These are phyloP conservation scores for Caenorhabditis tropicalis DNA, from an alignment of 1,140 invertebrate genomes.

Conservation along the genomic window DNA sequence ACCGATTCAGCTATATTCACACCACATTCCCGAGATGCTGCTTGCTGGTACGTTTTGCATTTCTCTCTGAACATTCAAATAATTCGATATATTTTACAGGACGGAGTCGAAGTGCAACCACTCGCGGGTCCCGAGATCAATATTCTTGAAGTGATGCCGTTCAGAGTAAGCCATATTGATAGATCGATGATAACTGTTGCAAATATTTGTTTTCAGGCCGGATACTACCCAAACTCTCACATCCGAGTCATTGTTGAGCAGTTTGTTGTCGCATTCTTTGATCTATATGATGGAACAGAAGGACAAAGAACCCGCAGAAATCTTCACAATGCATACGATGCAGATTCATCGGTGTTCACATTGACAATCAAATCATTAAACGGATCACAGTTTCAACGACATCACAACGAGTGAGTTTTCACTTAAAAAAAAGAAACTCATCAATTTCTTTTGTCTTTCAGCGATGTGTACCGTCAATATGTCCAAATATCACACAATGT, in stretches of 20 bases:
- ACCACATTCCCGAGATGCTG: conserved; percentile 5
- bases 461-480: conserved; percentile 17
- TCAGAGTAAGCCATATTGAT: conserved; percentile 1
- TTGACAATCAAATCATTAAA: conserved; percentile 11
- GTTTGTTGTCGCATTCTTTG: conserved; percentile 18
- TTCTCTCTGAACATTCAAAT: not conserved
- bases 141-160: conserved; percentile 28
- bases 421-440: not conserved
- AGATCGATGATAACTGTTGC: not conserved
- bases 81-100: not conserved
- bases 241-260: conserved; percentile 41
- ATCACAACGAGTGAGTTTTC: conserved; percentile 10
- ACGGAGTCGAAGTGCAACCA: conserved; percentile 44
- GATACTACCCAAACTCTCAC: conserved; percentile 10
- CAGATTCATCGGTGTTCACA: conserved; percentile 37
- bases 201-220: conserved; percentile 3
- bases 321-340: conserved; percentile 37
- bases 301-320: conserved; percentile 7
- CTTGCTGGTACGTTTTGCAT: not conserved
- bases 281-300: conserved; percentile 28
- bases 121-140: not conserved
- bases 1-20: conserved; percentile 28
- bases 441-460: conserved; percentile 19
- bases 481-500: conserved; percentile 50
- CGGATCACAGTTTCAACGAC: not conserved